A percentile compares a stretch with the other conserved stretches of the same genome.
phyloP scores from a whole-genome alignment of 2,888 invertebrate genomes.

The Megamerina dolium region DNA sequence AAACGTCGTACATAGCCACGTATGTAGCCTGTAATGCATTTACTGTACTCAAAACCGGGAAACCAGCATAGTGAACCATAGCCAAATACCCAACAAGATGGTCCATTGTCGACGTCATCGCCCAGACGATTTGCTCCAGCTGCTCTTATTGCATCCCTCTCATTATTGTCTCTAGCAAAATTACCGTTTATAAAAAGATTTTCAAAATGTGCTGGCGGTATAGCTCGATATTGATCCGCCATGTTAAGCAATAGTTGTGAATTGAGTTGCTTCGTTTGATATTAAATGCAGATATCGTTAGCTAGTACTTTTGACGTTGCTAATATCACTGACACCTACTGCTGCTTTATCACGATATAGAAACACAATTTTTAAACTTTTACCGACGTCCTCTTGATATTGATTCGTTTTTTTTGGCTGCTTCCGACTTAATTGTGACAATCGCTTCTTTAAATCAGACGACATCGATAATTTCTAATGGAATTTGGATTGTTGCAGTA shows the following conservation, averaged over 20 bases:
- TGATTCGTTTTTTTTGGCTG: no score
- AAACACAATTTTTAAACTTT: no score
- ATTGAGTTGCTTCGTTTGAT: no score
- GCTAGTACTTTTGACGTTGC: not conserved
- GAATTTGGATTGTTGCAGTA: no score
- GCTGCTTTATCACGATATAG: no score
- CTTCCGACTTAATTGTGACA: no score
- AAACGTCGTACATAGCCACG: conserved; percentile 75
- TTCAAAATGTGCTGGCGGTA: conserved; percentile 36
- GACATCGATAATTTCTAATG: no score
- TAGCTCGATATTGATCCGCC: conserved; percentile 1
- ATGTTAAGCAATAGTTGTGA: conserved; percentile 2
- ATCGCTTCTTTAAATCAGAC: no score
- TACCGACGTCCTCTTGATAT: no score
- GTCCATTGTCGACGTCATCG: conserved; percentile 12
- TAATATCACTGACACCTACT: no score
- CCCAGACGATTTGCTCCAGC: conserved; percentile 20
- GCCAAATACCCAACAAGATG: conserved; percentile 77
- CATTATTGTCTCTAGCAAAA: conserved; percentile 26
- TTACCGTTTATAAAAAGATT: conserved; percentile 37
- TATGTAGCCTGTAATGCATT: conserved; percentile 71
- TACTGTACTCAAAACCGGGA: conserved; percentile 81
- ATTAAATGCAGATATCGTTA: not conserved
- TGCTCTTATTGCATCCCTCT: conserved; percentile 11
- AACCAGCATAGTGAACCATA: conserved; percentile 95